Base-by-base conservation (phyloP, 2,888 invertebrate genomes). In the Ornithoptera priamus region DNA sequence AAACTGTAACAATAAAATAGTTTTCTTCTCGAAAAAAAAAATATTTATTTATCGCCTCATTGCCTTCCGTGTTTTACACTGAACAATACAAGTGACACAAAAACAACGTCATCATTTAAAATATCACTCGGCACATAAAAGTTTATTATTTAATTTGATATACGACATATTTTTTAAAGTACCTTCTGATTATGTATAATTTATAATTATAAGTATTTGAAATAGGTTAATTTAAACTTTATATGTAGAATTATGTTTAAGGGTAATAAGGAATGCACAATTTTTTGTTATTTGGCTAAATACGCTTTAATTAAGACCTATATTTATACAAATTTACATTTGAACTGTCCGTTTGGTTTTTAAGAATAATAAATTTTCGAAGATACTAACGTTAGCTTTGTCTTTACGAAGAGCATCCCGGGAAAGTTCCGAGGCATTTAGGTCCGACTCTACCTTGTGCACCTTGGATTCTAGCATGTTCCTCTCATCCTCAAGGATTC, bases 361-460 rank as follows among this genome's bases (percentile, higher is more conserved):
- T 39, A 39, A 10, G 8, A 10, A 39, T 39, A 10, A 39, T 50
- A 50, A 4, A 15, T 50, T 12, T 53, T 18, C 5, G 58, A 69
- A n/a, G n/a, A 70, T 72, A 83, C 94, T 93, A 84, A 97, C 97
- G 79, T 95, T 95, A 75, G 95, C 94, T 84, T 97, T 97, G 81
- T 97, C 97, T 76, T 95, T 94, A 71, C 95, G 94, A 56, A 97
- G 88, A 53, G 94, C 94, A 75, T 97, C 97, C 75, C 95, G 93
- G 15, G 96, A 93, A 7, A 96, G 88, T 81, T 97, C 97, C 56
- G 94, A 93, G 0, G 96, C 93, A 70, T 95, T 95, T 46, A 97
- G 93, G 81, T 98, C 98, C 0, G 95, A 94, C 78, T 97, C 97
- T 20, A 95, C 91, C 80, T 97, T 96, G 79, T 96, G 95, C 69